A percentile compares a stretch with the other conserved stretches of the same genome.
These are phyloP conservation scores for Aulostomus chinensis DNA, from an alignment of 2,797 vertebrate species.

Conservation along the genomic window DNA sequence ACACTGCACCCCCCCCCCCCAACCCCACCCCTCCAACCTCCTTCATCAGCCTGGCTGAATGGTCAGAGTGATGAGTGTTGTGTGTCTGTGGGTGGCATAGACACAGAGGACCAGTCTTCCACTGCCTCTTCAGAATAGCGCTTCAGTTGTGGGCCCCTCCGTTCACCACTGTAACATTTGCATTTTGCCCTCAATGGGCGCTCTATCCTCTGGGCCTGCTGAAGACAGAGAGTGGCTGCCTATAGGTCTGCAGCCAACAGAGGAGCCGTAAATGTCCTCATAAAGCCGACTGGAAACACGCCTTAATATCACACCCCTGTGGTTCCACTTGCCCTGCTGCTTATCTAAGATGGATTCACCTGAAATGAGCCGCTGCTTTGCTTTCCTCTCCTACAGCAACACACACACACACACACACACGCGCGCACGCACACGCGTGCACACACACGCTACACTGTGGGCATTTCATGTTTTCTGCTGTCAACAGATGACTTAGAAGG, in stretches of 20 bases:
- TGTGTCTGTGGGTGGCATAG: conserved; percentile 73
- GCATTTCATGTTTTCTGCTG: no score
- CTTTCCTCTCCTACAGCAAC: not conserved
- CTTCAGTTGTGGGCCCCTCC: conserved; percentile 67
- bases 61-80: conserved; percentile 65
- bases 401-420: no score
- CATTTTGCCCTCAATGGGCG: conserved; percentile 69
- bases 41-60: conserved; percentile 59
- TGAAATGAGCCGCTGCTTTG: conserved; percentile 5
- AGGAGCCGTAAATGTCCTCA: conserved; percentile 39
- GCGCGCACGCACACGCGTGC: no score
- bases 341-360: conserved; percentile 16
- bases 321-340: conserved; percentile 8
- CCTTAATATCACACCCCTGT: conserved; percentile 18
- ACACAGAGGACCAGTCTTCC: conserved; percentile 75
- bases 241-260: conserved; percentile 36
- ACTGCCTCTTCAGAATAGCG: conserved; percentile 63
- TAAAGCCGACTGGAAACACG: conserved; percentile 21
- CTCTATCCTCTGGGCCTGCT: conserved; percentile 63
- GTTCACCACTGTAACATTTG: conserved; percentile 75
- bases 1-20: no score
- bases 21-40: conserved; percentile 28
- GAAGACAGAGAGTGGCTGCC: conserved; percentile 43
- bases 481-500: no score
- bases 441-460: no score